Base-by-base conservation (phyloP, 2,888 invertebrate genomes). In the Chrysolina oricalcia region DNA sequence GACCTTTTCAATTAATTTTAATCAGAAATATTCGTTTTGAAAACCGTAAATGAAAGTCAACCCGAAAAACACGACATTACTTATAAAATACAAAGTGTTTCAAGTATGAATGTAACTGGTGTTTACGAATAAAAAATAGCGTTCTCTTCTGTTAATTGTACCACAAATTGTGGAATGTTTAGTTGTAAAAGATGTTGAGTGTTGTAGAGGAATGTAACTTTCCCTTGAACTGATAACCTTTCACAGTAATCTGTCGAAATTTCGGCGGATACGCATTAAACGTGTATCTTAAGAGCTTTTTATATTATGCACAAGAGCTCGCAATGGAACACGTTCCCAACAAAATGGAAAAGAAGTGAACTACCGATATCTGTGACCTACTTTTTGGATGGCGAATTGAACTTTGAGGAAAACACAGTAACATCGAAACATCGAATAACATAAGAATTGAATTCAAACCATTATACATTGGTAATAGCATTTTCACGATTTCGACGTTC, bases 141-240 rank as follows among this genome's bases (percentile, higher is more conserved):
- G 27, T 68, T 72, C 66, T 64, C 68, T 74, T 68, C 53, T 68
- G 53, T 68, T 68, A 68, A 68, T 68, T 68, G 68, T 68, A 35
- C 56, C 56, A 53, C 53, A 53, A 53, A 68, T 53, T 56, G 27
- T 10, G 41, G 27, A 68, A 68, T 68, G 64, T 69, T 73, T 41
- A 35, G 59, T 70, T 53, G 56, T 70, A 66, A 74, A 70, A 70
- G 67, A 67, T 72, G 69, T 74, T 78, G 77, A 80, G 75, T 78
- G 74, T 59, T 50, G 68, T 73, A 73, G 62, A 64, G 74, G 72
- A 74, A 73, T 78, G 69, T 75, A 67, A 68, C 68, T 69, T 73
- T 72, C 64, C 78, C 80, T 78, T 81, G 81, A 80, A 81, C 79
- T 73, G 73, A 78, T 81, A 81, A 80, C 80, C 77, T 80, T 80